phyloP scores from a whole-genome alignment of 1,140 invertebrate species.

The Alviniconcha marisindica region DNA sequence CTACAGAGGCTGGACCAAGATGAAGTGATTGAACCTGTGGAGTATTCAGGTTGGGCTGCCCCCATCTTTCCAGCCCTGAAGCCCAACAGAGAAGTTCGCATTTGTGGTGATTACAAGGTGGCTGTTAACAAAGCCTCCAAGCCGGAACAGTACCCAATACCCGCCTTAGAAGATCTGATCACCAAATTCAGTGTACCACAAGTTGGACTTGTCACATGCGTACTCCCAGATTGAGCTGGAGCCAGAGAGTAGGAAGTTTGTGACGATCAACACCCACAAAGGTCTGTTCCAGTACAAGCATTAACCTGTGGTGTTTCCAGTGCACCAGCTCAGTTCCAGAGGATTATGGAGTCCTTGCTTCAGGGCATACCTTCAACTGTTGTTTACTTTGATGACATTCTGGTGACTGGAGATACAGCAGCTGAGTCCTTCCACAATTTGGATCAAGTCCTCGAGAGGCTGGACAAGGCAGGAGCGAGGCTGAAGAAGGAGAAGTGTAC shows the following conservation, averaged over 20 bases:
- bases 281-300: conserved; percentile 75
- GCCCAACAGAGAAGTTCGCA: conserved; percentile 65
- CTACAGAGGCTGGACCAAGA: conserved; percentile 40
- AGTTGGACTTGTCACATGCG: conserved; percentile 59
- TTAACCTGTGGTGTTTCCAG: conserved; percentile 75
- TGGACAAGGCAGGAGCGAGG: too few species aligned
- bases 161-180: conserved; percentile 62
- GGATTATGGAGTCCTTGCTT: conserved; percentile 9
- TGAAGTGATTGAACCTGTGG: conserved; percentile 50
- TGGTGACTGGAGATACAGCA: neutral
- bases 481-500: too few species aligned
- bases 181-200: conserved; percentile 62
- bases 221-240: conserved; percentile 56
- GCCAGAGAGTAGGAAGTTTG: conserved; percentile 28
- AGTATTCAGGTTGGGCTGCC: conserved; percentile 66
- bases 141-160: conserved; percentile 57
- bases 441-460: too few species aligned
- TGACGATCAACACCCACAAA: conserved; percentile 68
- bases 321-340: conserved; percentile 15
- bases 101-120: too few species aligned
- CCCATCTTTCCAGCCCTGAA: conserved; percentile 73
- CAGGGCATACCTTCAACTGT: too few species aligned
- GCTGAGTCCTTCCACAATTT: too few species aligned
- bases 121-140: conserved; percentile 67
- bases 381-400: conserved; percentile 16